Evolutionary conservation across 2,113 vertebrate genomes (phyloP), one percentile per base, ranked within the genome.

Genomic region (Megalops atlanticus): DNA sequence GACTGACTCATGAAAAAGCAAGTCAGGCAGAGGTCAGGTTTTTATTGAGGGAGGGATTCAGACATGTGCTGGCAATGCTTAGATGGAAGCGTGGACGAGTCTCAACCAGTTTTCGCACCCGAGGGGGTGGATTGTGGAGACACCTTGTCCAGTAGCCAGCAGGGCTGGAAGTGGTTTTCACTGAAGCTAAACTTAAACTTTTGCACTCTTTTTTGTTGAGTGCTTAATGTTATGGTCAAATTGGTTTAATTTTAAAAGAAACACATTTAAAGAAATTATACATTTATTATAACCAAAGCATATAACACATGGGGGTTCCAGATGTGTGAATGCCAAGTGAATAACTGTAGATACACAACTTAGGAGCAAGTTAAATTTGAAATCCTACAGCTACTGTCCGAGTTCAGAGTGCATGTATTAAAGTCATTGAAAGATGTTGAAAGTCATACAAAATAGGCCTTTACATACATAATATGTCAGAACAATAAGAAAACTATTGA

Each of bases 31-130:
- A 68, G 36, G 72, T 38, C 11, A 81, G 78, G 81, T 84, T 82
- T 64, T 64, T 31, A 27, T 27, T 27, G 58, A 83, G 69, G 85
- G 45, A 81, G 86, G 89, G 87, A 89, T 85, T 76, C 88, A 84
- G 74, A 36, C 72, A 75, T 91, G 89, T 91, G 85, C 58, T 64
- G n/a, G n/a, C 24, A 64, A 10, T 31, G 79, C 73, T 85, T 87
- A 33, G 36, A 78, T 27, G 31, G 38, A 38, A 77, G 31, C 12
- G n/a, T 12, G 27, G 52, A 41, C 87, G 76, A 54, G 74, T 21
- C 64, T 79, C 21, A 38, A 58, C 40, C 38, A 38, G 35, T 71
- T n/a, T n/a, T n/a, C n/a, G n/a, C n/a, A n/a, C n/a, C n/a, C n/a
- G n/a, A 18, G 49, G 21, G 58, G 58, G n/a, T 7, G 58, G 58